These are phyloP conservation scores for Osmoderma eremita DNA, from an alignment of 2,888 invertebrate genomes.

Conservation along the genomic window DNA sequence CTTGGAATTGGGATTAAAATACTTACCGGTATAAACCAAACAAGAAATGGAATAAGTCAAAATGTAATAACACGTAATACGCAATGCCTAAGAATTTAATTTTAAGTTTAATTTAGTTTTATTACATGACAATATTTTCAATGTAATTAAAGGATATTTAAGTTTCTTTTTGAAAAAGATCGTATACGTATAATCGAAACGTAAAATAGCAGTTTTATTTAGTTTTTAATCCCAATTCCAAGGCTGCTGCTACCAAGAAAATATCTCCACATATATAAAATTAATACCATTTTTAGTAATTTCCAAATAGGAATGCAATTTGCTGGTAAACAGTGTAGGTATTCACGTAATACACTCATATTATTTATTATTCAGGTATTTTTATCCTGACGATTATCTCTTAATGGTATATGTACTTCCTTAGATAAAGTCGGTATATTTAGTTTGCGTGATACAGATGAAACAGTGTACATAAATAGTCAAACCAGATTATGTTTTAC, in stretches of 20 bases:
- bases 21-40: no score
- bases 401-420: slow-evolving; percentile 7
- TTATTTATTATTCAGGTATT: slow-evolving; percentile 10
- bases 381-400: not conserved
- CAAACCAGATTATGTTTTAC: slow-evolving; percentile 10
- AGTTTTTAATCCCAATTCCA: no score
- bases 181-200: no score
- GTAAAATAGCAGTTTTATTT: no score
- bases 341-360: slow-evolving; percentile 1
- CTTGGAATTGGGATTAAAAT: no score
- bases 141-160: not conserved
- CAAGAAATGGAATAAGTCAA: no score
- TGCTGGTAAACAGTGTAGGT: not conserved
- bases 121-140: no score
- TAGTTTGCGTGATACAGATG: slow-evolving; percentile 14
- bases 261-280: no score
- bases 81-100: no score
- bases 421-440: slow-evolving; percentile 22
- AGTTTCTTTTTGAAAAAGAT: not conserved
- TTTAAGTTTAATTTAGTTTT: no score
- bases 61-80: no score
- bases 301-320: slow-evolving; percentile 25
- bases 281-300: not conserved
- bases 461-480: slow-evolving; percentile 6
- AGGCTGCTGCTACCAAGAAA: no score